A percentile compares a stretch with the other conserved stretches of the same genome.
These are phyloP conservation scores for Drosophila meridionalis DNA, from an alignment of 2,888 invertebrate species.

Conservation along the genomic window DNA sequence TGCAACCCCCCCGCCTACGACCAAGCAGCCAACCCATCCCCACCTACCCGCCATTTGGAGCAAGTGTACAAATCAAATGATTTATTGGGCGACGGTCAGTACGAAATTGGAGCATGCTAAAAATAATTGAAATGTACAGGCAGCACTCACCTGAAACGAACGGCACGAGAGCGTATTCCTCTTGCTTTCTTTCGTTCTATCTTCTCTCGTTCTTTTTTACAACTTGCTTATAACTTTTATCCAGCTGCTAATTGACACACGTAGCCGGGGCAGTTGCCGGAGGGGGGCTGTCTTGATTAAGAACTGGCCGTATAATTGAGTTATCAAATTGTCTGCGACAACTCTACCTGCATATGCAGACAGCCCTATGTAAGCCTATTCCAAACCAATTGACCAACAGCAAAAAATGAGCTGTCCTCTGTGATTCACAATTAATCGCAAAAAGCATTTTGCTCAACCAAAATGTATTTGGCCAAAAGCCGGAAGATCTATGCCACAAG, in stretches of 20 bases:
- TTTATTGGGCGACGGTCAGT: constrained; percentile 60
- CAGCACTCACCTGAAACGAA: constrained; percentile 11
- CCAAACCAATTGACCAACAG: constrained; percentile 20
- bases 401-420: constrained; percentile 16
- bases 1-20: constrained; percentile 31
- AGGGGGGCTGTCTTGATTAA: constrained; percentile 23
- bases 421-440: constrained; percentile 10
- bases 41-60: constrained; percentile 3
- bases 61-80: constrained; percentile 76
- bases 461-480: constrained; percentile 19
- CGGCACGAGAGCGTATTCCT: neutral
- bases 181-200: neutral
- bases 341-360: constrained; percentile 1
- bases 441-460: constrained; percentile 22
- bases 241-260: constrained; percentile 62
- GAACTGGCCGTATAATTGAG: constrained; percentile 49
- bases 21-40: constrained; percentile 2
- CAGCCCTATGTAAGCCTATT: neutral
- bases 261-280: constrained; percentile 15
- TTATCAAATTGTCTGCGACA: constrained; percentile 38
- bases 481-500: constrained; percentile 8
- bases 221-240: constrained; percentile 39
- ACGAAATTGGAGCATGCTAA: constrained; percentile 53
- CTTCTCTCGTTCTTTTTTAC: constrained; percentile 9
- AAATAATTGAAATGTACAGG: constrained; percentile 74